Base-by-base conservation (phyloP, 1,140 invertebrate species). In the Aphaenogaster rudis region DNA sequence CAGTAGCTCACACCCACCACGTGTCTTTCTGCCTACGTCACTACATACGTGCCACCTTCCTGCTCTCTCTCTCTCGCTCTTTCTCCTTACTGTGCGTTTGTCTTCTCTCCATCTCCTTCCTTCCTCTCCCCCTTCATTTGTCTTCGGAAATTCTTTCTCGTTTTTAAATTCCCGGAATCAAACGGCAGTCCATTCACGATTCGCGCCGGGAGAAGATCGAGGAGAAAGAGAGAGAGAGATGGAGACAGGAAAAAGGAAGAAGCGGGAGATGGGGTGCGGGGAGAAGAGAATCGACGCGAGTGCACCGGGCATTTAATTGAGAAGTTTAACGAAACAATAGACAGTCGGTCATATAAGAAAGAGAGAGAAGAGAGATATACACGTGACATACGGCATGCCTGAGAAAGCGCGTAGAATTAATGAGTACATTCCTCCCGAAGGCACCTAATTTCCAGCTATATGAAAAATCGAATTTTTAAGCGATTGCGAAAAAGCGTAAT, bases 141-240 rank as follows among this genome's bases (percentile, higher is more conserved):
- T 86, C 88, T 86, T 86, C 61, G 89, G 59, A 86, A 92, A 93
- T 93, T 91, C 92, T 91, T 91, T 92, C 79, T 91, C 88, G 91
- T 92, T 93, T 93, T 91, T 92, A 90, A 90, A 91, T 93, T 93
- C 92, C 85, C 67, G 88, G 92, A 93, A 93, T 93, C 90, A 67
- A 66, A 54, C 72, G 90, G 54, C 79, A 87, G 90, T 88, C 85
- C 90, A 92, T 93, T 93, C 92, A 93, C 90, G 67, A 74, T 66
- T 86, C 71, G 50, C 45, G 69, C 15, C 28, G 21, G 39, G 36
- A 63, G 13, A 63, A 36, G 4, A 2, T 52, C n/a, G 13, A 13
- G 13, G 36, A 17, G 4, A 59, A 11, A 52, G 13, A n/a, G 9
- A 52, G 50, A 63, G 57, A 54, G 67, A 84, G 39, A 82, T 39